Evolutionary conservation across 2,888 invertebrate species (phyloP).

Genomic region (Sussaba pulchella): DNA sequence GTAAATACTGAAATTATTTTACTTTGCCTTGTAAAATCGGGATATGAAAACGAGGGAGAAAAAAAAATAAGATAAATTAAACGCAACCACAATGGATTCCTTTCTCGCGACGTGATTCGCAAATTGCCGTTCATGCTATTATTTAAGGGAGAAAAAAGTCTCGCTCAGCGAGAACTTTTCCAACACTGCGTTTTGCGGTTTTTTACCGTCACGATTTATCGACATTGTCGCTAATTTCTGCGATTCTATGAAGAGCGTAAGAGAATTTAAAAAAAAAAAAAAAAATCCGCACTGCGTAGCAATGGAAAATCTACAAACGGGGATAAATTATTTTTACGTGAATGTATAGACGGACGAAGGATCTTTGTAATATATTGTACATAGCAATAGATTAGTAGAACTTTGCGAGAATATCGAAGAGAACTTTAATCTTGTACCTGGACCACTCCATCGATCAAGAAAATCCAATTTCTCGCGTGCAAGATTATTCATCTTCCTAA

Average conservation of each 20-base stretch:
- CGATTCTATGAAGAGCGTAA: background rate
- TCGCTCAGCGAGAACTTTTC: slow-evolving; percentile 5
- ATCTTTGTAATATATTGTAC: slow-evolving; percentile 83
- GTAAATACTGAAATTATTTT: slow-evolving; percentile 41
- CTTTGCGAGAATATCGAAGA: slow-evolving; percentile 62
- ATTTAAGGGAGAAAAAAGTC: slow-evolving; percentile 37
- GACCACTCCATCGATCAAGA: slow-evolving; percentile 16
- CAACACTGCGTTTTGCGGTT: slow-evolving; percentile 38
- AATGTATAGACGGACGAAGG: slow-evolving; percentile 75
- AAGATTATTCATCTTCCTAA: slow-evolving; percentile 43
- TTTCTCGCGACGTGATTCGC: slow-evolving; percentile 11
- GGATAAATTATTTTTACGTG: slow-evolving; percentile 76
- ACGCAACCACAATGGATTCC: slow-evolving; percentile 25
- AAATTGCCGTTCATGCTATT: slow-evolving; percentile 53
- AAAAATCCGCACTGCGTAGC: slow-evolving; percentile 8
- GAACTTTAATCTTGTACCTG: slow-evolving; percentile 34
- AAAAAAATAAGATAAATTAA: slow-evolving; percentile 6
- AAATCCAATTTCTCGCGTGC: slow-evolving; percentile 19
- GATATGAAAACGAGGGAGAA: slow-evolving; percentile 1
- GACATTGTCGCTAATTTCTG: slow-evolving; percentile 31
- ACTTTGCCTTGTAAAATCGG: slow-evolving; percentile 20
- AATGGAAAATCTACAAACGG: slow-evolving; percentile 43
- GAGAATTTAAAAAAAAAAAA: slow-evolving; percentile 19
- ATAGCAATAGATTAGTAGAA: slow-evolving; percentile 79
- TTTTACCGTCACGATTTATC: slow-evolving; percentile 36